Evolutionary conservation across 2,797 vertebrate genomes (phyloP).

Genomic region (Sus cebifrons): DNA sequence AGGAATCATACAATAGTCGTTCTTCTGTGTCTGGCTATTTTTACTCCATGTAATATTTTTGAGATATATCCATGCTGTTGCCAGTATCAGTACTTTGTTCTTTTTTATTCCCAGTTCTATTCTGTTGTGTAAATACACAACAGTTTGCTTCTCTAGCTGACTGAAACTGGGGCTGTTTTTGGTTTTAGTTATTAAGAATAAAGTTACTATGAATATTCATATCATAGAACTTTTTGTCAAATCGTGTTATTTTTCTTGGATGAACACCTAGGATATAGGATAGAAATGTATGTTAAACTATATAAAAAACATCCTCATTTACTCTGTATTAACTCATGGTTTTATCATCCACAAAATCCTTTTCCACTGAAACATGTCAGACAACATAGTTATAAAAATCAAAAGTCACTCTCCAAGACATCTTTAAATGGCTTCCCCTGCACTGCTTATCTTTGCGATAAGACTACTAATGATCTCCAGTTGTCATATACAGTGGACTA

Average conservation of each 20-base stretch:
- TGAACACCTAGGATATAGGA: neutral
- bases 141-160: neutral
- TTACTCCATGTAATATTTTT: neutral
- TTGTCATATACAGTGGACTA: neutral
- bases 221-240: neutral
- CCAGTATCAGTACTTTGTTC: neutral
- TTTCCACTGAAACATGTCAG: neutral
- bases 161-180: neutral
- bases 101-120: neutral
- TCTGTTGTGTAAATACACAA: neutral
- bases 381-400: neutral
- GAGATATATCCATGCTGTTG: neutral
- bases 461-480: neutral
- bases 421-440: neutral
- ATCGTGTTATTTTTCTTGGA: neutral
- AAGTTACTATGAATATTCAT: neutral
- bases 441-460: neutral
- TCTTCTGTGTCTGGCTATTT: neutral
- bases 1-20: neutral
- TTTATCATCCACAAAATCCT: neutral
- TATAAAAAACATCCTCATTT: neutral
- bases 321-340: neutral
- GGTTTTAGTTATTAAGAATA: conserved; percentile 9
- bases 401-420: neutral
- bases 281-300: neutral